These are phyloP conservation scores for Microcebus ravelobensis DNA, from an alignment of 2,113 vertebrate species.

Conservation along the genomic window DNA sequence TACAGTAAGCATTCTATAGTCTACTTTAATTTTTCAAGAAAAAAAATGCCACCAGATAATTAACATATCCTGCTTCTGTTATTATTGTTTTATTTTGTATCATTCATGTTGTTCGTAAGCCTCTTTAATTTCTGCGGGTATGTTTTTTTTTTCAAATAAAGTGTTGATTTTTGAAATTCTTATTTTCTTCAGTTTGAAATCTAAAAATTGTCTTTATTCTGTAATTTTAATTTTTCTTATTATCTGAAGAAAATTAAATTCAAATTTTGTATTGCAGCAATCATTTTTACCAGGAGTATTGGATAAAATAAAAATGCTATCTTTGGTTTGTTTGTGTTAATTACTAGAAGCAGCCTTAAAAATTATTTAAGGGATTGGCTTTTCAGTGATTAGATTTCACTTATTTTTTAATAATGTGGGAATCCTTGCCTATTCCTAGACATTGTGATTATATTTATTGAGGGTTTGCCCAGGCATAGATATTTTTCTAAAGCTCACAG, in stretches of 20 bases:
- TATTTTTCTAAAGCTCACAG: neutral
- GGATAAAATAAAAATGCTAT: neutral
- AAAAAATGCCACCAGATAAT: neutral
- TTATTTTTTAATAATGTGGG: neutral
- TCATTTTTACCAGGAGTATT: neutral
- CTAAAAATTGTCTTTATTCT: neutral
- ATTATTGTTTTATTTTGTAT: neutral
- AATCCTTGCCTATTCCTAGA: too few species aligned
- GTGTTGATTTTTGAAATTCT: neutral
- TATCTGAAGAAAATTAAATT: constrained; percentile 4
- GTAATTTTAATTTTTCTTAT: neutral
- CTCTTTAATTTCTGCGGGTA: neutral
- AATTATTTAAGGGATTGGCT: neutral
- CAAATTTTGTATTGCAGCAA: neutral
- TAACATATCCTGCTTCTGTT: neutral
- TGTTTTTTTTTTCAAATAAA: constrained; percentile 17
- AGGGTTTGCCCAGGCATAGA: neutral
- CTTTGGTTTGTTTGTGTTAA: neutral
- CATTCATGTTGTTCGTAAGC: neutral
- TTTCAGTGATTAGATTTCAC: neutral
- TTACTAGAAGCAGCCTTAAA: neutral
- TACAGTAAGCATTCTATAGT: neutral
- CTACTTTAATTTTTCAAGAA: neutral
- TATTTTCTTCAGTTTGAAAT: neutral
- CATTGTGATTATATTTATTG: neutral